phyloP scores from a whole-genome alignment of 1,140 invertebrate species.

The Brachionus rubens region DNA sequence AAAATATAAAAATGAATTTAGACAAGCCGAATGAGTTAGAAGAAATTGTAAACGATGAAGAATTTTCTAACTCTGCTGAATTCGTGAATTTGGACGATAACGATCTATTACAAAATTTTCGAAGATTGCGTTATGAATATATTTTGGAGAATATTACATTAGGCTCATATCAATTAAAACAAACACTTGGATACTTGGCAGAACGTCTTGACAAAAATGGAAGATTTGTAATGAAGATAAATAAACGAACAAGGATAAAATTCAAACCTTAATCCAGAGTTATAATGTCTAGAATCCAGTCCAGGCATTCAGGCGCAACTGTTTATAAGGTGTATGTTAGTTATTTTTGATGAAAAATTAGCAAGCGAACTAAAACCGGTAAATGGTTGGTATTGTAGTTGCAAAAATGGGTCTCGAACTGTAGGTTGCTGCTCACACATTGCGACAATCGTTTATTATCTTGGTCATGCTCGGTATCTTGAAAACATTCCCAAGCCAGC shows the following conservation, averaged over 20 bases:
- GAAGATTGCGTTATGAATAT: background rate
- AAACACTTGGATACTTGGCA: background rate
- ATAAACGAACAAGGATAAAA: background rate
- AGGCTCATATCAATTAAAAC: background rate
- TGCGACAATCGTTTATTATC: slow-evolving; percentile 17
- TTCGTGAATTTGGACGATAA: background rate
- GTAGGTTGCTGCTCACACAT: background rate
- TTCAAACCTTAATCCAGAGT: background rate
- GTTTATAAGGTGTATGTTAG: background rate
- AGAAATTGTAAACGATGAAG: background rate
- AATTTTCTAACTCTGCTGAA: background rate
- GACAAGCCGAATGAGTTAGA: background rate
- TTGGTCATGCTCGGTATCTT: background rate
- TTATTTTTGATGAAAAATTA: background rate
- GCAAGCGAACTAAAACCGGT: background rate
- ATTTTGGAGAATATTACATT: slow-evolving; percentile 17
- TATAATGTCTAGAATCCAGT: background rate
- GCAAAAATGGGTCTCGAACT: background rate
- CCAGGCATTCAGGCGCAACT: background rate
- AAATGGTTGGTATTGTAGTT: slow-evolving; percentile 10
- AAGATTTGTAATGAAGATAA: background rate
- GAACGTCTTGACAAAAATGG: background rate
- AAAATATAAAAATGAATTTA: slow-evolving; percentile 5
- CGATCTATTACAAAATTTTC: background rate
- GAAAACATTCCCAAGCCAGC: background rate